Evolutionary conservation across 64 coral and sea anemone species (phyloP), one percentile per base, ranked within the genome.

Genomic region (Platygyra sinensis): DNA sequence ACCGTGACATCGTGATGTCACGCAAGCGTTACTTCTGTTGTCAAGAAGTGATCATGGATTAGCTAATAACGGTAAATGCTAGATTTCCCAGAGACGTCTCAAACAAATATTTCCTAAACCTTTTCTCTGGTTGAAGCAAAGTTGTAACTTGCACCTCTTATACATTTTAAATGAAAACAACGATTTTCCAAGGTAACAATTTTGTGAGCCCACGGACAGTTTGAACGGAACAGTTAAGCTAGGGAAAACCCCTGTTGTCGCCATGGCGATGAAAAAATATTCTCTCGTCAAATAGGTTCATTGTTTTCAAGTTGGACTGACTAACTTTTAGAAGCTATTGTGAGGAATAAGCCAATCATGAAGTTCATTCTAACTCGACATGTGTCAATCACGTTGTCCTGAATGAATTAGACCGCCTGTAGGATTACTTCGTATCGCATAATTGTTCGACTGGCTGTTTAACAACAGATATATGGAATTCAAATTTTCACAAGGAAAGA

Each of bases 161-260:
- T 67, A 22, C 24, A 67, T 20, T 67, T 36, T 36, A 36, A 67
- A 8, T 67, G 19, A 22, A 25, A 67, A 25, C 63, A 67, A 25
- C 24, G 19, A 67, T 36, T n/a, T n/a, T 36, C 33, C 1, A 15
- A 62, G 14, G 4, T 62, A 16, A 62, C 20, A 62, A 5, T 25
- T 27, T 38, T 50, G 61, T n/a, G 80, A 84, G 80, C 80, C 80
- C 24, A 46, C 80, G 38, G 20, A 33, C 80, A 49, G 62, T 84
- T 84, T 84, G 80, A 84, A 84, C 80, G 80, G 80, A 84, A 84
- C 32, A 84, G 5, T 84, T 84, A 64, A 84, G 80, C 63, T 25
- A 81, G 80, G 62, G 80, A 84, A 84, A 84, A 69, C 80, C 80
- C 80, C 36, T 49, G 3, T 1, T 14, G 80, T 84, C 64, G 17